Conservation (phyloP, 2,797 vertebrate species). For the Crax fasciolata region DNA sequence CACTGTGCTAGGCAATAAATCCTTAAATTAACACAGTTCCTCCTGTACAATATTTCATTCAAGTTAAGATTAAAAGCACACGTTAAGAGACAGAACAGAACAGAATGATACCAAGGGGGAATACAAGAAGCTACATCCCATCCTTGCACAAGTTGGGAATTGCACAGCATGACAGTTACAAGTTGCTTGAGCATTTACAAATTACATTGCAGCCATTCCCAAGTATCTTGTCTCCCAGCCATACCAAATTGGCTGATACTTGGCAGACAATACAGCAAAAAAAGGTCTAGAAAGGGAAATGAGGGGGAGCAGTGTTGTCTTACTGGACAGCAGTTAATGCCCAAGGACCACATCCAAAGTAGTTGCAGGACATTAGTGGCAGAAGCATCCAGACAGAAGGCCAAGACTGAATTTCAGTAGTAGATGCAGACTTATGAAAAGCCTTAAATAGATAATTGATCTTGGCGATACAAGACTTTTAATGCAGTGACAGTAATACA, state of each 20-base stretch:
- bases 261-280: neutral
- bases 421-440: constrained; percentile 29
- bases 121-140: neutral
- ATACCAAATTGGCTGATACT: neutral
- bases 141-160: neutral
- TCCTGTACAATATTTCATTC: neutral
- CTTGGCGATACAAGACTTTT: constrained; percentile 29
- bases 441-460: constrained; percentile 33
- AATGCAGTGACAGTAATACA: neutral
- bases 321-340: neutral
- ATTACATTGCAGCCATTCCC: constrained; percentile 23
- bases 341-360: neutral
- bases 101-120: neutral
- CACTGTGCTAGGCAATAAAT: neutral
- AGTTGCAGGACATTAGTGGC: neutral
- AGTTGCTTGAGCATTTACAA: neutral
- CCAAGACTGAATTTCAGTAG: neutral
- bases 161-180: neutral
- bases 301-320: neutral
- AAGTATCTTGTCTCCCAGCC: neutral
- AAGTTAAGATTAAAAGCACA: neutral
- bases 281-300: neutral
- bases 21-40: neutral
- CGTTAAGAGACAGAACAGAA: neutral
- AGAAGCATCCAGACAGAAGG: constrained; percentile 8